phyloP scores from a whole-genome alignment of 2,113 vertebrate species.

The Urocitellus parryii region DNA sequence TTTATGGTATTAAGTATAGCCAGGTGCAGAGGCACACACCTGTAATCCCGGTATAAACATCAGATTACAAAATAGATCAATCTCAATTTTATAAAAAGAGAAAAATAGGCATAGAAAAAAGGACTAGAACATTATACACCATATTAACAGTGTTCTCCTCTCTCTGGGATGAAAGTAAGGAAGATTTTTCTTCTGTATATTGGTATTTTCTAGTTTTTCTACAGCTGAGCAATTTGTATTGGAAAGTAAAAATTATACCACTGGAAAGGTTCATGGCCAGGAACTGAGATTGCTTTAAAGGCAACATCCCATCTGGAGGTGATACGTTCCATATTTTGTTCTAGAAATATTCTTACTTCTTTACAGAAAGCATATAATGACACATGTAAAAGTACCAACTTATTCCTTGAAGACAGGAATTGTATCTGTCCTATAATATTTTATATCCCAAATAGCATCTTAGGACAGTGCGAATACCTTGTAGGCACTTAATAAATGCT shows the following conservation, averaged over 20 bases:
- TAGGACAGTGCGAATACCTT: background rate
- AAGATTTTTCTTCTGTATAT: background rate
- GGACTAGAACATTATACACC: background rate
- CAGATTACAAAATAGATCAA: background rate
- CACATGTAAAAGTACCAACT: background rate
- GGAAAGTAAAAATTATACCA: background rate
- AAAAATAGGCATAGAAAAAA: background rate
- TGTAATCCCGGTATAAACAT: background rate
- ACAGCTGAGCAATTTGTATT: background rate
- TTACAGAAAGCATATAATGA: background rate
- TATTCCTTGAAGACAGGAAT: background rate
- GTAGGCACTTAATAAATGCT: background rate
- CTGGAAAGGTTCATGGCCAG: background rate
- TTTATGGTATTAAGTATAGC: conserved; percentile 15
- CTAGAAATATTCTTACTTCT: background rate
- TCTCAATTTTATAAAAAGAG: conserved; percentile 1
- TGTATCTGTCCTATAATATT: background rate
- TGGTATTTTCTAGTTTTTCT: conserved; percentile 39
- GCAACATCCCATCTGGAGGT: background rate
- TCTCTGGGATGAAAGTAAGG: background rate
- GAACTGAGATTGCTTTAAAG: background rate
- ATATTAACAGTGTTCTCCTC: background rate
- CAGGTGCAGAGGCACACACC: no score
- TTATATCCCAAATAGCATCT: background rate
- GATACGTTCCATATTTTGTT: background rate